Percentiles rank a stretch among this genome's conserved stretches.
These are phyloP conservation scores for Phoxinus phoxinus DNA, from an alignment of 2,113 vertebrate genomes.

Conservation along the genomic window DNA sequence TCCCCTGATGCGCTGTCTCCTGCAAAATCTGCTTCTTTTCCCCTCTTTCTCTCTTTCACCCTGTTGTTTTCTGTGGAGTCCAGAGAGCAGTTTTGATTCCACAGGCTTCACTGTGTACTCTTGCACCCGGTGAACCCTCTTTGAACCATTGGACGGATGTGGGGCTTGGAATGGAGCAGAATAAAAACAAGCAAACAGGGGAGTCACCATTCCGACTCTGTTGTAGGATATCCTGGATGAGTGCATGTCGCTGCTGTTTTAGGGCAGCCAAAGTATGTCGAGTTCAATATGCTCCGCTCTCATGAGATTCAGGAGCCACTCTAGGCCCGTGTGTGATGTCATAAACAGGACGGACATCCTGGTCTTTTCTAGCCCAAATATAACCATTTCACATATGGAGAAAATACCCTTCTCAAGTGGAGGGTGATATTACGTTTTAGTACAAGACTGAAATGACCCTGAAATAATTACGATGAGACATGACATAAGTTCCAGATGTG, in stretches of 20 bases:
- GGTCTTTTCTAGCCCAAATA: conserved; percentile 43
- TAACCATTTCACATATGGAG: conserved; percentile 27
- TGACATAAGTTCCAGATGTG: neutral
- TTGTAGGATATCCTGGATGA: conserved; percentile 65
- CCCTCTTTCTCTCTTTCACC: neutral
- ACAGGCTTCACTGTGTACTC: neutral
- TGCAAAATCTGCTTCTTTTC: conserved; percentile 23
- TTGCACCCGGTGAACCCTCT: conserved; percentile 52
- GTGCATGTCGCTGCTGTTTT: conserved; percentile 41
- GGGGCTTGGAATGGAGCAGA: conserved; percentile 26
- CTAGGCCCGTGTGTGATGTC: conserved; percentile 41
- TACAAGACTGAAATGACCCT: neutral
- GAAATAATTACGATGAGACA: neutral
- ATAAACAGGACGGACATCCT: conserved; percentile 58
- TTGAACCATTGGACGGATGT: conserved; percentile 54
- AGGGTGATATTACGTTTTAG: neutral
- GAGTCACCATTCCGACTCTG: conserved; percentile 35
- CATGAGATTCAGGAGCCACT: conserved; percentile 20
- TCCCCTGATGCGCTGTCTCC: conserved; percentile 5
- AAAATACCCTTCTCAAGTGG: conserved; percentile 9
- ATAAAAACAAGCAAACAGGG: conserved; percentile 46
- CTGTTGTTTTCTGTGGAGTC: neutral
- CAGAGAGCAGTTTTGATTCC: neutral
- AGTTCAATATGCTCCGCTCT: conserved; percentile 23
- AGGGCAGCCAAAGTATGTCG: conserved; percentile 49